Percentiles rank a stretch among this genome's conserved stretches.
Conservation (phyloP, 2,888 invertebrate genomes). For the Palloptera scutellata region DNA sequence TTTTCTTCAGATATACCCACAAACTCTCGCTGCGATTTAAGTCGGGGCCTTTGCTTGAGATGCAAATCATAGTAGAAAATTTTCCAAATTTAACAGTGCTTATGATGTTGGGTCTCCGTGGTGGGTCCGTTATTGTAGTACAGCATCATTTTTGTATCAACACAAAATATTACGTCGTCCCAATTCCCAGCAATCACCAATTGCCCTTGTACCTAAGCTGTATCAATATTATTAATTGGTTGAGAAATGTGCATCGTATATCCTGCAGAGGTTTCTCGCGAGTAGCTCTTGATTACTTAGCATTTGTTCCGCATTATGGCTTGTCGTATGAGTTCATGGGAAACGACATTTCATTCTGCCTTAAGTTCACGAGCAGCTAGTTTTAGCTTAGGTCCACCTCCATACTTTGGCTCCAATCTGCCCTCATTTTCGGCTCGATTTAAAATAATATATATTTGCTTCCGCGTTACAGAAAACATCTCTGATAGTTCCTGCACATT, state of each 20-base stretch:
- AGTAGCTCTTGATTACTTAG: conserved; percentile 12
- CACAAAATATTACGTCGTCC: conserved; percentile 34
- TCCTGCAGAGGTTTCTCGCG: conserved; percentile 14
- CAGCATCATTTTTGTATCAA: conserved; percentile 37
- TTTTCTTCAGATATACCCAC: conserved; percentile 13
- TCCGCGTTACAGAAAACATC: conserved; percentile 5
- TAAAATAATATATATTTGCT: conserved; percentile 12
- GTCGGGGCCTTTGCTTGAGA: conserved; percentile 21
- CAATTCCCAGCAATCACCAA: conserved; percentile 9
- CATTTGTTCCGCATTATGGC: conserved; percentile 6
- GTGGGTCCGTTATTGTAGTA: conserved; percentile 35
- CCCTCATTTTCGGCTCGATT: conserved; percentile 9
- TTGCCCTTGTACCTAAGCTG: background rate
- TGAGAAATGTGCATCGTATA: no score
- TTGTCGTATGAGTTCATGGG: conserved; percentile 17
- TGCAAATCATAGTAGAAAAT: conserved; percentile 28
- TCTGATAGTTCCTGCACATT: background rate
- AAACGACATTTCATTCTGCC: background rate
- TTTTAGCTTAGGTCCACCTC: conserved; percentile 12
- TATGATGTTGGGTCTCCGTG: conserved; percentile 20
- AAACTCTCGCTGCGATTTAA: conserved; percentile 25
- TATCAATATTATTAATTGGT: no score
- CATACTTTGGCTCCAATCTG: conserved; percentile 7
- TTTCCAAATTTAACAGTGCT: conserved; percentile 38
- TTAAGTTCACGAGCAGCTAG: background rate